Evolutionary conservation across 1,140 invertebrate genomes (phyloP).

Genomic region (Conus ventricosus): DNA sequence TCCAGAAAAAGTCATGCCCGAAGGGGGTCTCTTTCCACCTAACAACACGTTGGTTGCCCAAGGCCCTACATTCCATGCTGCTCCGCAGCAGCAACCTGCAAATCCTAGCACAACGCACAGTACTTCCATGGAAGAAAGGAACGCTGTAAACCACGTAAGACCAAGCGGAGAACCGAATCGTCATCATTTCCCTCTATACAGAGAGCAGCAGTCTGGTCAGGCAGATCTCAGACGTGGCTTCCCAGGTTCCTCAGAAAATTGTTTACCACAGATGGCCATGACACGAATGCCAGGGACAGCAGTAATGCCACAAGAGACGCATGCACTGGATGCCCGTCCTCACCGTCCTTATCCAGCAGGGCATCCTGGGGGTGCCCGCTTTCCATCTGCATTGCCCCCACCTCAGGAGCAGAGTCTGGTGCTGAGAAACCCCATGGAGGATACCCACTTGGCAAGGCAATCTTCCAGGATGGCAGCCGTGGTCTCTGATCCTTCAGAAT

Average conservation of each 20-base stretch:
- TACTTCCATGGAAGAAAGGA: too few relatives aligned
- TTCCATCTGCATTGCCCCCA: background rate
- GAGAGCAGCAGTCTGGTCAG: background rate
- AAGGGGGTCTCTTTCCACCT: too few relatives aligned
- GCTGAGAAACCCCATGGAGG: constrained; percentile 34
- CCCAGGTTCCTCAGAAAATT: background rate
- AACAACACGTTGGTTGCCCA: too few relatives aligned
- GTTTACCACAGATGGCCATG: too few relatives aligned
- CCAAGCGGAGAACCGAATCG: background rate
- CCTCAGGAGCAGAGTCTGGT: constrained; percentile 9
- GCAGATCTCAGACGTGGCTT: background rate
- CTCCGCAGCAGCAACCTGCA: too few relatives aligned
- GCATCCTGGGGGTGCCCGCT: background rate
- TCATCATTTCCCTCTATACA: background rate
- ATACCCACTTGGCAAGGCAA: background rate
- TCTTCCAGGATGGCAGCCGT: background rate
- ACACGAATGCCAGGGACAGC: too few relatives aligned
- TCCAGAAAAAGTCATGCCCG: too few relatives aligned
- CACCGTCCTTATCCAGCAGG: too few relatives aligned
- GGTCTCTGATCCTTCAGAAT: background rate
- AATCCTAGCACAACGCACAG: too few relatives aligned
- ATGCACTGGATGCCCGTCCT: background rate
- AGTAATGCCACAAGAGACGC: too few relatives aligned
- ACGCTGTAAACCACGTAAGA: background rate
- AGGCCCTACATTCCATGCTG: too few relatives aligned